These are phyloP conservation scores for Caranx ignobilis DNA, from an alignment of 2,113 vertebrate species.

Conservation along the genomic window DNA sequence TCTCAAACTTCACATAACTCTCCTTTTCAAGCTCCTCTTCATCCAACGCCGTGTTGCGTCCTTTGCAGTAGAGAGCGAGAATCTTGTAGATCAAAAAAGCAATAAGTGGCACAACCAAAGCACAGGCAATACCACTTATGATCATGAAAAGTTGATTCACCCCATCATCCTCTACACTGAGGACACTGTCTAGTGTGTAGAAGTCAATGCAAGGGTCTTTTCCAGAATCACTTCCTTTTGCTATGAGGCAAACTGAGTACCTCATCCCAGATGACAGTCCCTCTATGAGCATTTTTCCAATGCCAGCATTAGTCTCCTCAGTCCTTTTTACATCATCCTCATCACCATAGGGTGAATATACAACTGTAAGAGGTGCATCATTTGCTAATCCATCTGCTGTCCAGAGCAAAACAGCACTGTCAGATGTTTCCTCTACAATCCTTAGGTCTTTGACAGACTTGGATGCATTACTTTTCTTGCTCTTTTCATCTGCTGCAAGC, in stretches of 20 bases:
- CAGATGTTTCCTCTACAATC: conserved; percentile 87
- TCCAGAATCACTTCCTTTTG: conserved; percentile 83
- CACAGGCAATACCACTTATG: conserved; percentile 85
- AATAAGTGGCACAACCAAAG: conserved; percentile 86
- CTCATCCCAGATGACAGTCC: conserved; percentile 87
- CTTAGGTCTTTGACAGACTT: conserved; percentile 85
- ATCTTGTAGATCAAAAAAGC: conserved; percentile 93
- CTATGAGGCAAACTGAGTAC: conserved; percentile 92
- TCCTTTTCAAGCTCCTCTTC: conserved; percentile 92
- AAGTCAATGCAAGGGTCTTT: conserved; percentile 94
- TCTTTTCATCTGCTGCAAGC: conserved; percentile 74
- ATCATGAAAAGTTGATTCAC: conserved; percentile 83
- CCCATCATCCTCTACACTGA: conserved; percentile 56
- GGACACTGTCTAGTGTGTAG: conserved; percentile 80
- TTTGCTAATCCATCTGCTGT: conserved; percentile 77
- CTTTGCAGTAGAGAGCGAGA: conserved; percentile 85
- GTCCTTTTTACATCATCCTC: conserved; percentile 89
- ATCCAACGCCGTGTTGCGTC: conserved; percentile 71
- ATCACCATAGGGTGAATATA: conserved; percentile 91
- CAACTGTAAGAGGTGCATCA: conserved; percentile 83
- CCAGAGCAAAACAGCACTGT: conserved; percentile 92
- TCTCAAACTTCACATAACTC: conserved; percentile 96
- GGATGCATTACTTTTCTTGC: conserved; percentile 74
- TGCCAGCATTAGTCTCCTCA: conserved; percentile 84
- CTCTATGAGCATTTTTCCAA: conserved; percentile 89